Evolutionary conservation across 2,888 invertebrate genomes (phyloP), one percentile per base, ranked within the genome.

Genomic region (Athripsodes cinereus): DNA sequence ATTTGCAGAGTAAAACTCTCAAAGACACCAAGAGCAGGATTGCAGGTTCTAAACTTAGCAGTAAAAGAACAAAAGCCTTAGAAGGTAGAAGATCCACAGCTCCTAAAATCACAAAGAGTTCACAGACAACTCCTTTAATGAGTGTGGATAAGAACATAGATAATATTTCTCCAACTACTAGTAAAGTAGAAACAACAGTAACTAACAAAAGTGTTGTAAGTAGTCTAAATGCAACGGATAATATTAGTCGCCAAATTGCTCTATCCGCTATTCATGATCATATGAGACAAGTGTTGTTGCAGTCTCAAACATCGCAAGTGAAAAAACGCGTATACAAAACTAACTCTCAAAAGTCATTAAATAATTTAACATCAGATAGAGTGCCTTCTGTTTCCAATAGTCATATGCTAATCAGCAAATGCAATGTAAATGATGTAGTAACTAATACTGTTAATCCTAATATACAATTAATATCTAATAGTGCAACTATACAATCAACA

Each of bases 361-460:
- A 34, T 26, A 56, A 50, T 52, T 34, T 50, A n/a, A 34, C 18
- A 40, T 22, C 47, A 16, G 58, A 61, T 31, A 51, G 57, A 58
- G 61, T 61, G 61, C 61, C 61, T 61, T 61, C 58, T 21, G 52
- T 55, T n/a, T 13, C 16, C 5, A 61, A 58, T 58, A 46, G 34
- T 34, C 57, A 55, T 26, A 26, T 55, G 19, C 55, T 46, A 31
- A 53, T 48, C 26, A 26, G 52, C 20, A 54, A 53, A 49, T 35
- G 35, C 57, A 57, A 47, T 57, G 35, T 50, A 18, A 55, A 19
- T 47, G 19, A 48, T 34, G n/a, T 34, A n/a, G 13, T 11, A 26
- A 50, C 20, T 18, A 48, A 18, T 48, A 16, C 48, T 18, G 3
- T 5, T 5, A 50, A 50, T 26, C 6, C 18, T 26, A 50, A 18